Evolutionary conservation across 2,888 invertebrate genomes (phyloP).

Genomic region (Venustoraphidia nigricollis): DNA sequence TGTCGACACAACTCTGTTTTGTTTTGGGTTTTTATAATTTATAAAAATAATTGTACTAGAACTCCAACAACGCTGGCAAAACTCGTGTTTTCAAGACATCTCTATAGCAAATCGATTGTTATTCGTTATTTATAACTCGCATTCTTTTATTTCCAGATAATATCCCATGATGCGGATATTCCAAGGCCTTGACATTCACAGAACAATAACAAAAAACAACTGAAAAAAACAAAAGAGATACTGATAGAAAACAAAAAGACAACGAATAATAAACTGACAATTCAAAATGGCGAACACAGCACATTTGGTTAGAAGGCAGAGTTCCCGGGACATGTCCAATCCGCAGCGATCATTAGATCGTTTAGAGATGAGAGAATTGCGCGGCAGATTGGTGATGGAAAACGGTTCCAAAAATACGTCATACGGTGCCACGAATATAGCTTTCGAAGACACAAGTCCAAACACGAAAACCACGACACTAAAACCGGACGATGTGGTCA

Average conservation of each 20-base stretch:
- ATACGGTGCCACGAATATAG: constrained; percentile 80
- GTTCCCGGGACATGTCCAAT: constrained; percentile 65
- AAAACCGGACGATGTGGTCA: neutral
- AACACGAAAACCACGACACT: constrained; percentile 24
- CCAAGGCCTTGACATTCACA: neutral
- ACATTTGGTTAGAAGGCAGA: constrained; percentile 75
- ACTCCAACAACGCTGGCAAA: no score
- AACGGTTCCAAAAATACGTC: constrained; percentile 43
- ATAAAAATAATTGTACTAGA: no score
- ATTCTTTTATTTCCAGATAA: neutral
- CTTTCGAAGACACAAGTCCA: constrained; percentile 51
- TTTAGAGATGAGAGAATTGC: constrained; percentile 72
- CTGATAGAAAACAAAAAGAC: neutral
- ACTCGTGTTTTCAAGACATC: no score
- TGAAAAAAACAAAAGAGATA: neutral
- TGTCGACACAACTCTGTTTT: no score
- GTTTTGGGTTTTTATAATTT: no score
- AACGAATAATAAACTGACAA: constrained; percentile 12
- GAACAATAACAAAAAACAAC: neutral
- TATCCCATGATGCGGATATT: constrained; percentile 1
- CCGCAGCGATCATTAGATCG: constrained; percentile 70
- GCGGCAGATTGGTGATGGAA: constrained; percentile 65
- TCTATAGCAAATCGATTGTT: no score
- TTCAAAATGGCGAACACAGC: constrained; percentile 74
- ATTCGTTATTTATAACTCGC: no score